These are phyloP conservation scores for Rhinella marina DNA, from an alignment of 2,797 vertebrate genomes.

Conservation along the genomic window DNA sequence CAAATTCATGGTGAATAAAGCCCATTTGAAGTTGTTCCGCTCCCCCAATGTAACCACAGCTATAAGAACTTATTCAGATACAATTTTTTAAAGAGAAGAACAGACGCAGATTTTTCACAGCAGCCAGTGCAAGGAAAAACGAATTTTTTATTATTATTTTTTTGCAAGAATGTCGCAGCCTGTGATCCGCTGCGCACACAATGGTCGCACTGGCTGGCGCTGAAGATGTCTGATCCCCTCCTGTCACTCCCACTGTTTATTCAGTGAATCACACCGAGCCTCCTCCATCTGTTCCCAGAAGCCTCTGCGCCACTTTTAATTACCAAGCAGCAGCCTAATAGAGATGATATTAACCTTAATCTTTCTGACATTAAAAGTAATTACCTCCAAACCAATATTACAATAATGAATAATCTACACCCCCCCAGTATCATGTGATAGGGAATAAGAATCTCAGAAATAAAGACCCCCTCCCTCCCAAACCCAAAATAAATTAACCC, in stretches of 20 bases:
- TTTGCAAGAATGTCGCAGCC: background rate
- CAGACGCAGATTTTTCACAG: background rate
- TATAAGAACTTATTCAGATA: background rate
- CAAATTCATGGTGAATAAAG: too few relatives aligned
- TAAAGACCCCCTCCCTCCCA: background rate
- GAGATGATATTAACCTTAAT: slow-evolving; percentile 99
- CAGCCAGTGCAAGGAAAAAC: background rate
- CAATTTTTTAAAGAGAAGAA: background rate
- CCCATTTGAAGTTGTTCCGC: too few relatives aligned
- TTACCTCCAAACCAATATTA: slow-evolving; percentile 90
- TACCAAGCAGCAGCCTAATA: slow-evolving; percentile 98
- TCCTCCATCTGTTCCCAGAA: slow-evolving; percentile 73
- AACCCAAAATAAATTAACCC: slow-evolving; percentile 12
- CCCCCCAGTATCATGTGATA: slow-evolving; percentile 50
- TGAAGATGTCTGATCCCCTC: slow-evolving; percentile 72
- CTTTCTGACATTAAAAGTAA: slow-evolving; percentile 99
- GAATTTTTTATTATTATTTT: too few relatives aligned
- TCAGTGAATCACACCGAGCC: slow-evolving; percentile 95
- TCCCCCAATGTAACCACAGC: too few relatives aligned
- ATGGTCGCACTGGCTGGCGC: slow-evolving; percentile 56
- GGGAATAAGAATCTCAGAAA: slow-evolving; percentile 36
- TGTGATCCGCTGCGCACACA: background rate
- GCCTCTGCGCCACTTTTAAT: slow-evolving; percentile 96
- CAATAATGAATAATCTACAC: slow-evolving; percentile 76
- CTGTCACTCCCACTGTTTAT: slow-evolving; percentile 85